A percentile compares a stretch with the other conserved stretches of the same genome.
phyloP scores from a whole-genome alignment of 30 jellyfish, hydroid and myxozoan genomes.

The Pseudorhiza aurosa region DNA sequence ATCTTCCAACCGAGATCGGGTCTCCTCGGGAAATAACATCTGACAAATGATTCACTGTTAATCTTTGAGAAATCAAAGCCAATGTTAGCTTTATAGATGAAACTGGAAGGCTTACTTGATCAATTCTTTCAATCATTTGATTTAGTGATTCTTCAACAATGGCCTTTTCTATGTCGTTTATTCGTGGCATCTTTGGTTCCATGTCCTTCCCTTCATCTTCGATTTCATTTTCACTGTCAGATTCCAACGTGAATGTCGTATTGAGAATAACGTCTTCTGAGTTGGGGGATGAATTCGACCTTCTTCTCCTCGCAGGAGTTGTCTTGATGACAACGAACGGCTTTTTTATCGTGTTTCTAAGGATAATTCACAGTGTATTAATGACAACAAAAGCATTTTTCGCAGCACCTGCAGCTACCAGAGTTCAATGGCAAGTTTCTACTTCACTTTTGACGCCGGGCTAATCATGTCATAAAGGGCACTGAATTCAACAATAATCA shows the following conservation, averaged over 20 bases:
- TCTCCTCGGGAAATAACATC: too few relatives aligned
- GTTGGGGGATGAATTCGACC: background rate
- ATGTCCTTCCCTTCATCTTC: slow-evolving; percentile 18
- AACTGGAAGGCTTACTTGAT: slow-evolving; percentile 8
- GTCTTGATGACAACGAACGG: slow-evolving; percentile 52
- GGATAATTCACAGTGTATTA: too few relatives aligned
- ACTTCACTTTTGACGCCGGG: too few relatives aligned
- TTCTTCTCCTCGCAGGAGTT: slow-evolving; percentile 41
- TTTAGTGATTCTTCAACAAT: slow-evolving; percentile 57
- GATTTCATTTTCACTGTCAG: slow-evolving; percentile 15
- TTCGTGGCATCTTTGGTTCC: slow-evolving; percentile 20
- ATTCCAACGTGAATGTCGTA: slow-evolving; percentile 49
- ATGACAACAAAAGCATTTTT: too few relatives aligned
- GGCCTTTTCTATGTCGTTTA: slow-evolving; percentile 52
- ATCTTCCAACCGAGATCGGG: too few relatives aligned
- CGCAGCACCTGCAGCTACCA: too few relatives aligned
- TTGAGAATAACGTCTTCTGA: slow-evolving; percentile 11
- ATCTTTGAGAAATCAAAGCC: background rate
- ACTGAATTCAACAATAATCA: too few relatives aligned
- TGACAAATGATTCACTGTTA: too few relatives aligned
- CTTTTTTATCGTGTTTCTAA: slow-evolving; percentile 49
- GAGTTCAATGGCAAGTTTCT: too few relatives aligned
- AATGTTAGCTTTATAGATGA: too few relatives aligned
- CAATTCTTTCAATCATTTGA: slow-evolving; percentile 27
- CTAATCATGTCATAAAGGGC: too few relatives aligned